Evolutionary conservation across 2,888 invertebrate genomes (phyloP).

Genomic region (Synergus japonicus): DNA sequence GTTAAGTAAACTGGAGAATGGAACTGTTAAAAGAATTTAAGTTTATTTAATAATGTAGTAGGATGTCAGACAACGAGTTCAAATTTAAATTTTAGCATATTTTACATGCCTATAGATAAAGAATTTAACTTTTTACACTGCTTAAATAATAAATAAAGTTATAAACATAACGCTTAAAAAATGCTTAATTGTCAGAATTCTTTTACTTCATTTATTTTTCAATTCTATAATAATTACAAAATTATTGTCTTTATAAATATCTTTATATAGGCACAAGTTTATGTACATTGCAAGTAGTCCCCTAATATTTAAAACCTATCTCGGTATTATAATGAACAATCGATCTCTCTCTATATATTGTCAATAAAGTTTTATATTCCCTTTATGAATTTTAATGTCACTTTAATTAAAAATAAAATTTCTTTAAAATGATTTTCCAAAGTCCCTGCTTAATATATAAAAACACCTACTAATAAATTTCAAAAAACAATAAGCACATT

Average conservation of each 20-base stretch:
- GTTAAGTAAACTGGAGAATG: too few species aligned
- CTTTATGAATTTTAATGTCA: not conserved
- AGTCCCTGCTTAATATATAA: not conserved
- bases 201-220: conserved; percentile 15
- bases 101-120: too few species aligned
- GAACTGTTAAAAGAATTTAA: too few species aligned
- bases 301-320: not conserved
- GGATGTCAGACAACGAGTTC: too few species aligned
- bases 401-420: not conserved
- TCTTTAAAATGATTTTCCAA: conserved; percentile 19
- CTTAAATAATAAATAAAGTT: not conserved
- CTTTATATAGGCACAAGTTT: conserved; percentile 40
- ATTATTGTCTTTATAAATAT: conserved; percentile 33
- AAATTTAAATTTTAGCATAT: too few species aligned
- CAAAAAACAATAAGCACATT: not conserved
- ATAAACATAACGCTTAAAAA: not conserved
- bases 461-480: not conserved
- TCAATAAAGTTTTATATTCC: not conserved
- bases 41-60: too few species aligned
- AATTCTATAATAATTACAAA: conserved; percentile 37
- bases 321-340: conserved; percentile 11
- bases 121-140: not conserved
- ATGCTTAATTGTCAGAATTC: not conserved
- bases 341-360: not conserved
- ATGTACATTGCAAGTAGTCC: conserved; percentile 39